Conservation (phyloP, 2,888 invertebrate genomes). For the Cephus nigrinus region DNA sequence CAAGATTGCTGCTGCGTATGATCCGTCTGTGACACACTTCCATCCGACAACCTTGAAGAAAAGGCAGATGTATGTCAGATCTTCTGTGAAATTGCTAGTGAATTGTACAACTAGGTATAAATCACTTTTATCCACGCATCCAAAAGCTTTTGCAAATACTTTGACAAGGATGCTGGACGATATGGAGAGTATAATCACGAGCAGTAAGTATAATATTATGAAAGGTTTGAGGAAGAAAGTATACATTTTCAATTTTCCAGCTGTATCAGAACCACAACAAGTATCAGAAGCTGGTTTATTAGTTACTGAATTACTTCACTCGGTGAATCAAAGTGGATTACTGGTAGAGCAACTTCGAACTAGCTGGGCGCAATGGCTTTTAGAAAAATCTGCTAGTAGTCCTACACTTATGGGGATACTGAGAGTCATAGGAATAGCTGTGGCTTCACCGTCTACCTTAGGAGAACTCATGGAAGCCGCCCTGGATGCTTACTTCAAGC, state of each 20-base stretch:
- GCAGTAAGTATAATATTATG: constrained; percentile 54
- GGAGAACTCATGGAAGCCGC: constrained; percentile 70
- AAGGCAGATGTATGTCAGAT: constrained; percentile 72
- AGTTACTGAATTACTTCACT: constrained; percentile 68
- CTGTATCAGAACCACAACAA: constrained; percentile 62
- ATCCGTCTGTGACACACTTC: constrained; percentile 62
- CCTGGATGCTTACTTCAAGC: constrained; percentile 70
- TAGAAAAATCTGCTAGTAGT: constrained; percentile 66
- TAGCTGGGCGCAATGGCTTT: constrained; percentile 67
- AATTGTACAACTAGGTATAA: constrained; percentile 70
- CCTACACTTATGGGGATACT: constrained; percentile 68
- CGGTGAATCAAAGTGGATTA: constrained; percentile 62
- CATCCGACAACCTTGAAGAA: constrained; percentile 69
- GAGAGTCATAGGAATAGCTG: constrained; percentile 64
- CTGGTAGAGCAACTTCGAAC: constrained; percentile 56
- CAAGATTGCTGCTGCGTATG: constrained; percentile 72
- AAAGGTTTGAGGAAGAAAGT: neutral
- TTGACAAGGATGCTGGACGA: constrained; percentile 69
- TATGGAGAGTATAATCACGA: constrained; percentile 67
- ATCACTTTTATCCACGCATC: constrained; percentile 66
- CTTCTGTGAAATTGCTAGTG: constrained; percentile 71
- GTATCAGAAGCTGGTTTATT: constrained; percentile 68
- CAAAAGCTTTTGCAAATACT: constrained; percentile 67
- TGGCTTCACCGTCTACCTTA: constrained; percentile 67
- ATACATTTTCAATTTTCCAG: constrained; percentile 35